Percentiles rank a stretch among this genome's conserved stretches.
phyloP scores from a whole-genome alignment of 2,888 invertebrate species.

The Idaea straminata region DNA sequence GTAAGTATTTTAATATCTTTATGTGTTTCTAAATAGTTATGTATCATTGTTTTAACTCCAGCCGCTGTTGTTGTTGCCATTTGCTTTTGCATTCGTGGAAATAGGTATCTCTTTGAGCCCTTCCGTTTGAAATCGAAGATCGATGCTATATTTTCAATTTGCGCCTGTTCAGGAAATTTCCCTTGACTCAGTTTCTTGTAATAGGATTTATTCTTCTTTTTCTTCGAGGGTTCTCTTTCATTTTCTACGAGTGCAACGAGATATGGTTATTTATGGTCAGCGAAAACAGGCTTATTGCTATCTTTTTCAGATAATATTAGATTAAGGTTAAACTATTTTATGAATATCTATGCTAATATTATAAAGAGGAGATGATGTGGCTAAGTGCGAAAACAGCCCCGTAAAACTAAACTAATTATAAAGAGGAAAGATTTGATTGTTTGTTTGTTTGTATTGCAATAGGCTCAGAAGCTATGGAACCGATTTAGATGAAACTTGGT shows the following conservation, averaged over 20 bases:
- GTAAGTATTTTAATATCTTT: constrained; percentile 11
- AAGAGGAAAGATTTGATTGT: too few relatives aligned
- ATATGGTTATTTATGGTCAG: constrained; percentile 35
- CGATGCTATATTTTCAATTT: constrained; percentile 28
- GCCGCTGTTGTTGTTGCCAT: constrained; percentile 23
- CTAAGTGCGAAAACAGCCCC: too few relatives aligned
- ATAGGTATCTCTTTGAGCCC: constrained; percentile 44
- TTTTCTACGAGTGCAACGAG: not conserved
- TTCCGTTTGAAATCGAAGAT: constrained; percentile 29
- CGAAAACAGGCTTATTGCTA: too few relatives aligned
- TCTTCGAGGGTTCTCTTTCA: constrained; percentile 12
- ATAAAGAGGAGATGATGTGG: too few relatives aligned
- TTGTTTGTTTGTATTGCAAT: too few relatives aligned
- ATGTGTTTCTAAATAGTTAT: constrained; percentile 36
- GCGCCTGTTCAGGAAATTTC: constrained; percentile 7
- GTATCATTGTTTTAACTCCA: constrained; percentile 37
- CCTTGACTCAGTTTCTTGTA: constrained; percentile 11
- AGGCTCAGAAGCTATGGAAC: too few relatives aligned
- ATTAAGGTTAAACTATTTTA: too few relatives aligned
- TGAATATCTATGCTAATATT: too few relatives aligned
- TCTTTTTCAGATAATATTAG: too few relatives aligned
- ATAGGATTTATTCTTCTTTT: constrained; percentile 26
- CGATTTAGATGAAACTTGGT: too few relatives aligned
- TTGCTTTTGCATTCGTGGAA: constrained; percentile 46
- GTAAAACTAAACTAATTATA: too few relatives aligned